Conservation (phyloP, 1,140 invertebrate genomes). For the Brachionus angularis region DNA sequence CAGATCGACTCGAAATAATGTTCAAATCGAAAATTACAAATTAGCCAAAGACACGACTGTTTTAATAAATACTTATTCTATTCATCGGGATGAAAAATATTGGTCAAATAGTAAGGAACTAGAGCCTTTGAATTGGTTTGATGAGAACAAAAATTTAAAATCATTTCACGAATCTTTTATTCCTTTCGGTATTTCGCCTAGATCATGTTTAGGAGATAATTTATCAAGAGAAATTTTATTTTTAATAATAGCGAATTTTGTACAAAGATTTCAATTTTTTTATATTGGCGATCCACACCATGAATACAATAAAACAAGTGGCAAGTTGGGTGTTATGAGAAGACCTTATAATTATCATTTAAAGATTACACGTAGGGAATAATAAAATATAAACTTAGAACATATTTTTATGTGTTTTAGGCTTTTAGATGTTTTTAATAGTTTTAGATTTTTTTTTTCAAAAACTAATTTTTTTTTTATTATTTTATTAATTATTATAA, state of each 20-base stretch:
- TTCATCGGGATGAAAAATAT: conserved; percentile 16
- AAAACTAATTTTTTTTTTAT: too few relatives aligned
- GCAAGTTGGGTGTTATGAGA: conserved; percentile 14
- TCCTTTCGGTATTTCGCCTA: conserved; percentile 25
- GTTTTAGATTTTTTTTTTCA: too few relatives aligned
- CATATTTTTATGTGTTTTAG: not conserved
- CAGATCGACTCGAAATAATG: not conserved
- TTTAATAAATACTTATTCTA: conserved; percentile 20
- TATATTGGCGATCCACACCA: conserved; percentile 5
- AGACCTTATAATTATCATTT: conserved; percentile 32
- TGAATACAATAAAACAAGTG: conserved; percentile 14
- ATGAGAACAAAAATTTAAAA: conserved; percentile 37
- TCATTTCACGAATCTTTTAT: conserved; percentile 30
- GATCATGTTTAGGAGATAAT: conserved; percentile 32
- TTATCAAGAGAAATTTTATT: conserved; percentile 38
- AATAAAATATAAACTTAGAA: too few relatives aligned
- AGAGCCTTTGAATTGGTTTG: conserved; percentile 21
- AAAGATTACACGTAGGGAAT: not conserved
- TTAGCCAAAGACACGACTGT: conserved; percentile 19
- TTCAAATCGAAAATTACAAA: not conserved
- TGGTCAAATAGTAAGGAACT: not conserved
- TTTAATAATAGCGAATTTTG: conserved; percentile 9
- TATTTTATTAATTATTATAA: too few relatives aligned
- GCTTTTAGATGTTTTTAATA: conserved; percentile 8
- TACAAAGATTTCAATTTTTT: conserved; percentile 34